Conservation (phyloP, 2,888 invertebrate species). For the Ophraella communa region DNA sequence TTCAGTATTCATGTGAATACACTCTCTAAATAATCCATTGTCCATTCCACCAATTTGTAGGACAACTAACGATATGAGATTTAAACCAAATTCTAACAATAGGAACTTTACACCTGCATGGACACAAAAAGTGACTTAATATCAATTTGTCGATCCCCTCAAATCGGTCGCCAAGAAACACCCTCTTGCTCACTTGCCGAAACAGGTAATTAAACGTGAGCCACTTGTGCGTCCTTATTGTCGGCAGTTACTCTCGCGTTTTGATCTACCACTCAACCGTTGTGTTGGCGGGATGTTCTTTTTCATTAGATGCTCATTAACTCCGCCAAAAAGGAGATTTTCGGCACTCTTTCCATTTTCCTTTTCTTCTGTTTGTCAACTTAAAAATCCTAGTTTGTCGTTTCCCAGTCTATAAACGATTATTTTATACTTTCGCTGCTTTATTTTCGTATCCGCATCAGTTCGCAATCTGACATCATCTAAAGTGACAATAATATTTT, state of each 20-base stretch:
- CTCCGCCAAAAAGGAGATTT: not conserved
- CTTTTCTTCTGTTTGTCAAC: not conserved
- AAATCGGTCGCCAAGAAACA: conserved; percentile 43
- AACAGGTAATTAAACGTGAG: conserved; percentile 44
- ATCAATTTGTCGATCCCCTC: not conserved
- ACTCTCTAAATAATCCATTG: too few relatives aligned
- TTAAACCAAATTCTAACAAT: not conserved
- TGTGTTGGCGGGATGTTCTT: conserved; percentile 9
- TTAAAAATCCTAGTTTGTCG: not conserved
- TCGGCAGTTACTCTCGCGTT: conserved; percentile 29
- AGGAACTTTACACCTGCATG: not conserved
- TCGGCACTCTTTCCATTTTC: not conserved
- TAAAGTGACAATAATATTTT: conserved; percentile 28
- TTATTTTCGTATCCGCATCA: conserved; percentile 10
- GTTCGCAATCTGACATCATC: conserved; percentile 21
- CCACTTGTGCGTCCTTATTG: conserved; percentile 42
- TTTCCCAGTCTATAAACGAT: not conserved
- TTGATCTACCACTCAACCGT: not conserved
- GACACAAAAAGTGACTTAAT: not conserved
- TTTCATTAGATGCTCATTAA: not conserved
- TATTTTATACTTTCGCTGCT: conserved; percentile 4
- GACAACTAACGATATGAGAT: not conserved
- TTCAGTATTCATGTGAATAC: too few relatives aligned
- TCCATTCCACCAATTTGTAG: too few relatives aligned
- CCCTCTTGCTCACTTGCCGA: conserved; percentile 35